Percentiles rank a stretch among this genome's conserved stretches.
phyloP scores from a whole-genome alignment of 2,113 vertebrate genomes.

The Tichodroma muraria region DNA sequence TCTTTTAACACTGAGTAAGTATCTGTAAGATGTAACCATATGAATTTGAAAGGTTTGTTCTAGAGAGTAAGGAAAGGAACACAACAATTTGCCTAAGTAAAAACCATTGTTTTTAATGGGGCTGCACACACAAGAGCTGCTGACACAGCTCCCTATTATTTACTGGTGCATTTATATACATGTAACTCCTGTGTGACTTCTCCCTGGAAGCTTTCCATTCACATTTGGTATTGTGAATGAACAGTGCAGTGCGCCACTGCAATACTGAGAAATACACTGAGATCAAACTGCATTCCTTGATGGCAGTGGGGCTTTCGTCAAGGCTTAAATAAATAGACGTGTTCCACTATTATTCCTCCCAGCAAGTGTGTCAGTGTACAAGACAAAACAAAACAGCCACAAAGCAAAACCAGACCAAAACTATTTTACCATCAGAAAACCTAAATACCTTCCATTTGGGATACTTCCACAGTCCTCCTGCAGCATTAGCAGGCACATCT shows the following conservation, averaged over 20 bases:
- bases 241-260: background rate
- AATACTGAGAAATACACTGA: background rate
- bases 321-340: background rate
- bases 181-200: background rate
- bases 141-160: background rate
- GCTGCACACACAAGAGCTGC: background rate
- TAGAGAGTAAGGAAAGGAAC: background rate
- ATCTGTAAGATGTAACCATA: background rate
- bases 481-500: background rate
- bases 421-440: background rate
- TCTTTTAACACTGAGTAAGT: background rate
- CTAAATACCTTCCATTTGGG: background rate
- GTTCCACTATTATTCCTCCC: background rate
- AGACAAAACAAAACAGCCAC: background rate
- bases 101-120: background rate
- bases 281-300: background rate
- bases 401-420: too few species aligned
- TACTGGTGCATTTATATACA: background rate
- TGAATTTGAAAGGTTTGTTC: background rate
- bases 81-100: background rate
- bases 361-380: background rate
- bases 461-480: background rate
- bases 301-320: background rate
- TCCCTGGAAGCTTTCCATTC: background rate
- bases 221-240: background rate